Evolutionary conservation across 2,113 vertebrate genomes (phyloP), one percentile per base, ranked within the genome.

Genomic region (Ovis canadensis): DNA sequence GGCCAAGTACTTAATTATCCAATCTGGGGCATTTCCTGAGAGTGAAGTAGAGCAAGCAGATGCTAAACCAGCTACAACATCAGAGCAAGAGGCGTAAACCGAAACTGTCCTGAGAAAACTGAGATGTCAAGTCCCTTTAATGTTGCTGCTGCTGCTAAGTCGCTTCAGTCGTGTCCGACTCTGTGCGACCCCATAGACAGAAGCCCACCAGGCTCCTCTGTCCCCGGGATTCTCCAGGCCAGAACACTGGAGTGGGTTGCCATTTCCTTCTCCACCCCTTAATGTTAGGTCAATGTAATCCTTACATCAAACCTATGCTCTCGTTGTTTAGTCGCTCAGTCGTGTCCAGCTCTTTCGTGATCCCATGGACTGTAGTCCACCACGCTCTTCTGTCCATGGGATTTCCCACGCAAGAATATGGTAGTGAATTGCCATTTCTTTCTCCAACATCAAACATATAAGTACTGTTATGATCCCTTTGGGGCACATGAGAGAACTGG

Each of bases 371-470:
- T 40, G n/a, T 40, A 71, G 19, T 71, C 67, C 0, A 0, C 67
- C 67, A 71, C 0, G 10, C 3, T 71, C 67, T 40, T 71, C 67
- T 40, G n/a, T 71, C 67, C 10, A 6, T 71, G 64, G 19, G 67
- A 71, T 71, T 71, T 71, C 67, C n/a, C 67, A 40, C 0, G 5
- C n/a, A 71, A 71, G 4, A 12, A 23, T 36, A 36, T 2, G 0
- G 19, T 9, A 36, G 9, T 71, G n/a, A 23, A 71, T 23, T 71
- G n/a, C 19, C 64, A 36, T 71, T 71, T 21, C 64, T 36, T 71
- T 71, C n/a, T 71, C 64, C 64, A 71, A 36, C 17, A 36, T 11
- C 17, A 67, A 67, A 67, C 33, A n/a, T 8, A 3, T 57, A 77
- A 74, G 33, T 59, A 40, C 48, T 4, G 17, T 64, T 33, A 81